Evolutionary conservation across 2,113 vertebrate genomes (phyloP), one percentile per base, ranked within the genome.

Genomic region (Pygoscelis antarcticus): DNA sequence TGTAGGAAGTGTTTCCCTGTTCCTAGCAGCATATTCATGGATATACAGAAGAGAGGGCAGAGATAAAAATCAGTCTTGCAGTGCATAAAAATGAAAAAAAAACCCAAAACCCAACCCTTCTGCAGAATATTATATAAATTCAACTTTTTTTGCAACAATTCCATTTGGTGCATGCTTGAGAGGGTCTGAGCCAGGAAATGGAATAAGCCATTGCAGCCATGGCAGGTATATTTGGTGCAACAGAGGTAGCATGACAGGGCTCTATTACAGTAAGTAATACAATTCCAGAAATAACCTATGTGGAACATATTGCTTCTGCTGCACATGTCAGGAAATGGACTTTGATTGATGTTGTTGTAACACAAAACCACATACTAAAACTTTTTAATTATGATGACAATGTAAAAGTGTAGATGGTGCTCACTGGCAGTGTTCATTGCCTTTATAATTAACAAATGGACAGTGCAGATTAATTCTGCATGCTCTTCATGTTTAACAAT

Each of bases 211-310:
- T 40, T 64, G 61, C 76, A 92, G 54, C 83, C 90, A 96, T 94
- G 90, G 87, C 93, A 97, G 94, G 86, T 97, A 78, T 85, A 95
- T 90, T 96, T 93, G 90, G 90, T 92, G 78, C 83, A 93, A 83
- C 62, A 82, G 89, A 94, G 65, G 87, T 70, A 94, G 93, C 96
- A 95, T 96, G 96, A 98, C 95, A 97, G 91, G 86, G 89, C 69
- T 98, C 82, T 96, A 97, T 98, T 98, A 97, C 81, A 96, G 91
- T 95, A 98, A 98, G 97, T 97, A 98, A 98, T 96, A 96, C 94
- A 98, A 97, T 98, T 98, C 96, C 95, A 97, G 97, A 98, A 98
- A 97, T 97, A 98, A 98, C 97, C 95, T 98, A 49, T 96, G 97
- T 66, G 97, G 98, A 98, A 98, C 98, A 96, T 97, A 98, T 97